Base-by-base conservation (phyloP, 2,797 vertebrate genomes). In the Sebastes variabilis region DNA sequence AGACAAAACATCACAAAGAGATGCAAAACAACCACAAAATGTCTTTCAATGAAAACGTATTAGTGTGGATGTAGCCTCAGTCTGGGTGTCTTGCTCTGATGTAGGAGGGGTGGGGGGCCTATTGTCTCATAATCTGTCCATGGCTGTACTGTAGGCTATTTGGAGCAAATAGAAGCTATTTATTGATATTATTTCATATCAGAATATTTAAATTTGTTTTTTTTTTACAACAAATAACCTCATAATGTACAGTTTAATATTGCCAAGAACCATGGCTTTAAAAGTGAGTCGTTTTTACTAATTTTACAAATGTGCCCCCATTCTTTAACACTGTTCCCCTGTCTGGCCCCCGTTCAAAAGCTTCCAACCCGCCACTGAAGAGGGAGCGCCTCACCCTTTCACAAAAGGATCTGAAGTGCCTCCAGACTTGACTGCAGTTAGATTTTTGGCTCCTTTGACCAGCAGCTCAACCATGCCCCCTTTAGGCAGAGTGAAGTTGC, bases 391-490 rank as follows among this genome's bases (percentile, higher is more conserved):
- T 88, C 92, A 99, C 98, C 98, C 98, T 96, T 99, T 99, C 36
- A 99, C 98, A n/a, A 99, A 99, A n/a, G 97, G 96, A 88, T 99
- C 98, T 11, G 98, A 99, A 16, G 97, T 97, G 80, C 98, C 97
- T 94, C 97, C 97, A 54, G 97, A 97, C 93, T 98, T 99, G 76
- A 98, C 97, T 0, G 97, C 97, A 2, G 97, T 98, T 70, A 99
- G 94, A 89, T 99, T 99, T 93, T 98, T 99, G 82, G 98, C 99
- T 93, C 98, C 97, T 93, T 98, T 99, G 83, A 99, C 96, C 70
- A 98, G 92, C 65, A 99, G 96, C 94, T 99, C 98, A 72, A 99
- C 95, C 94, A 98, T 96, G 87, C 98, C 99, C 88, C 98, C 98
- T 94, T 96, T 96, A 73, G 94, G 95, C 32, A 96, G 58, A 8